Base-by-base conservation (phyloP, 2,888 invertebrate species). In the Dendrolimus pini region DNA sequence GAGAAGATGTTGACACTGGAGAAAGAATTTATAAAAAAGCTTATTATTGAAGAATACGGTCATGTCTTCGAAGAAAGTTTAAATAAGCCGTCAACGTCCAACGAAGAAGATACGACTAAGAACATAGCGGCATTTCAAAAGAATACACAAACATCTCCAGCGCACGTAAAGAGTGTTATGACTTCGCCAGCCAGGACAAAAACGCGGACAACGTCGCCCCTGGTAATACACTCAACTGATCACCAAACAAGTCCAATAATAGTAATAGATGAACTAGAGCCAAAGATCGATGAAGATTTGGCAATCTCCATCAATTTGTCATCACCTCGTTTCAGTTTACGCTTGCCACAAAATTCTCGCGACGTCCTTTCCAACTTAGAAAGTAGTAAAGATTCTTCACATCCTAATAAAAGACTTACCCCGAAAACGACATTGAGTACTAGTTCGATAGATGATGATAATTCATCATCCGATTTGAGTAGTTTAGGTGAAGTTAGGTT, bases 81-180 rank as follows among this genome's bases (percentile, higher is more conserved):
- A 9, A 74, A 75, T n/a, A 88, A 87, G 68, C 82, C 85, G 9
- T 82, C 86, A 1, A 82, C 82, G 14, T 85, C 87, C 1, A 78
- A 74, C 60, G 74, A 75, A 2, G 66, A 67, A n/a, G 69, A 72
- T 41, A 64, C 58, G 41, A 68, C 56, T 9, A 77, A 69, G 54
- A 89, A 89, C 63, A 62, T 78, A 6, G 64, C 71, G 13, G 74
- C 81, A 1, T 70, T 70, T 10, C 89, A 84, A 55, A 91, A 90
- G 68, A 82, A 84, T 57, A 91, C 91, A 3, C 91, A 91, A 67
- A 91, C 91, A 0, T 89, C 91, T 7, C 90, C 90, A 3, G 82
- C 85, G 47, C 86, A 77, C 53, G 84, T 84, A 0, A 89, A 86
- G 69, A 76, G 80, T 67, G 78, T 86, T 1, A 91, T 89, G 89